Base-by-base conservation (phyloP, 1,140 invertebrate species). In the Psix sp. region DNA sequence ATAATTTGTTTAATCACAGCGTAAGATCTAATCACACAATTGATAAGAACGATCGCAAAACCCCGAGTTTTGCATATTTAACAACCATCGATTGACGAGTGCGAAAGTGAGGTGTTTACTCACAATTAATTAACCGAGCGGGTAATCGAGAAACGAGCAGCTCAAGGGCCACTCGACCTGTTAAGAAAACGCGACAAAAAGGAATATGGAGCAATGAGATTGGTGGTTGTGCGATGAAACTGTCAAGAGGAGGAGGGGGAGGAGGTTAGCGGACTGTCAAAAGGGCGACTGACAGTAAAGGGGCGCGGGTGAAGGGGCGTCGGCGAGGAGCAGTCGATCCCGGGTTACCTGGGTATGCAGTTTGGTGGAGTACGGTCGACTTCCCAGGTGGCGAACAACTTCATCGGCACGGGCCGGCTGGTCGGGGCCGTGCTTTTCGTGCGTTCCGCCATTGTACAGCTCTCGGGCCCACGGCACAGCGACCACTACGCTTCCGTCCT, bases 351-450 rank as follows among this genome's bases (percentile, higher is more conserved):
- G 84, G 96, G 96, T 87, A 98, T 97, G 87, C 96, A 98, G 88
- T 96, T 98, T 62, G 96, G 93, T 39, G 96, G 95, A 59, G 96
- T 97, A 84, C 97, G 92, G 88, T 98, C 97, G 57, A 98, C 94
- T 91, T 98, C 96, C 96, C 96, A 98, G 75, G 96, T 96, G 62
- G 96, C 96, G 89, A 98, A 98, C 72, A 98, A 91, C 89, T 96
- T 97, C 96, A 98, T 98, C 77, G 96, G 95, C 82, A 97, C 94
- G 77, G 95, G 95, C 91, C 95, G 96, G 83, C 87, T 84, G 62
- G 84, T 77, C 73, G 82, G 80, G 71, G 84, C 78, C 79, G 82
- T 84, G 77, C 80, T 83, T 71, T 83, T 86, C 66, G 74, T 86
- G 77, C 86, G 86, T 79, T 87, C 88, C 88, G 86, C 87, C 87